These are phyloP conservation scores for Polymixis flavicincta DNA, from an alignment of 2,888 invertebrate genomes.

Conservation along the genomic window DNA sequence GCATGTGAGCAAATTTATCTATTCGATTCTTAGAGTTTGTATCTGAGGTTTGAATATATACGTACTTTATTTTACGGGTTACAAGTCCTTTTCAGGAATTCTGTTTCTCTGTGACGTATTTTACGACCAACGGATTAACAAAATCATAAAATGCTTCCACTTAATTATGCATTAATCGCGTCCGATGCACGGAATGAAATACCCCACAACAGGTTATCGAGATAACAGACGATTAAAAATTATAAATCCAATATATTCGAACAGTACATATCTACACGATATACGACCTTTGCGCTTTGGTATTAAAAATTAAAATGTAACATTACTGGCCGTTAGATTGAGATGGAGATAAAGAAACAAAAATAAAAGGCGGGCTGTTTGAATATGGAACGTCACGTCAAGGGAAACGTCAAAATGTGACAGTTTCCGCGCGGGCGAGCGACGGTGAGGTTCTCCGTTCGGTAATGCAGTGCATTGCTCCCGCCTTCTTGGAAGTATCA, in stretches of 20 bases:
- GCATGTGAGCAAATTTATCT: no score
- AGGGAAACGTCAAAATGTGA: constrained; percentile 90
- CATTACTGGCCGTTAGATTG: constrained; percentile 80
- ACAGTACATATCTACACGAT: constrained; percentile 68
- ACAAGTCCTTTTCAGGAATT: constrained; percentile 13
- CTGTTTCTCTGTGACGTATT: constrained; percentile 56
- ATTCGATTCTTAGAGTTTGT: no score
- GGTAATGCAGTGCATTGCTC: constrained; percentile 76
- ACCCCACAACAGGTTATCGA: constrained; percentile 88
- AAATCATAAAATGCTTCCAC: constrained; percentile 86
- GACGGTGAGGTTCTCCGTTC: constrained; percentile 59
- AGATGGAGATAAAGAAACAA: constrained; percentile 84
- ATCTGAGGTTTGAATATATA: no score
- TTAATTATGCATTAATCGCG: constrained; percentile 89
- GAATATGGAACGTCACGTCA: constrained; percentile 89
- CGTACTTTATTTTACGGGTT: background rate
- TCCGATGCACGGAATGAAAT: constrained; percentile 85
- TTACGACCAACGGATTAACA: constrained; percentile 77
- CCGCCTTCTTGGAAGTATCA: constrained; percentile 85
- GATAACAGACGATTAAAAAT: constrained; percentile 86
- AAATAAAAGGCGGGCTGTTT: constrained; percentile 88
- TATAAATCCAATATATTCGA: constrained; percentile 75
- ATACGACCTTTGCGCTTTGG: constrained; percentile 77
- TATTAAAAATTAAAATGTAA: constrained; percentile 75
- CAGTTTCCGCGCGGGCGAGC: constrained; percentile 89